Evolutionary conservation across 2,888 invertebrate species (phyloP).

Genomic region (Fragum fragum): DNA sequence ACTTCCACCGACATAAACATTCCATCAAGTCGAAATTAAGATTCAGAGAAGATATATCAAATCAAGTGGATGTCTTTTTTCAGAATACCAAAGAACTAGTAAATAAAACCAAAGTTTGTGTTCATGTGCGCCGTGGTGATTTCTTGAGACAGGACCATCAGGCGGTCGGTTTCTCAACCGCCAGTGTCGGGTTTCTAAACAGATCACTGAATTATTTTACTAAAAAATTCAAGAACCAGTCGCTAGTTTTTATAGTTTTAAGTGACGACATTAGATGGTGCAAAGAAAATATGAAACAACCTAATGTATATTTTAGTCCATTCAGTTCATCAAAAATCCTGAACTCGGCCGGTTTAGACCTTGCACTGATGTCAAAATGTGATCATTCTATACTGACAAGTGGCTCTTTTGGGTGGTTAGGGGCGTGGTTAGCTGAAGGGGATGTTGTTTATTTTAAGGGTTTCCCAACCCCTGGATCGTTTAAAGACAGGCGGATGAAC

Average conservation of each 20-base stretch:
- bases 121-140: slow-evolving; percentile 4
- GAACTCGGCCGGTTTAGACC: background rate
- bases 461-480: background rate
- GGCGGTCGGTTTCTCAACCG: background rate
- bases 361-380: background rate
- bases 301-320: slow-evolving; percentile 9
- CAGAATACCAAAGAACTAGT: background rate
- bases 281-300: background rate
- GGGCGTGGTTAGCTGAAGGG: slow-evolving; percentile 18
- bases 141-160: background rate
- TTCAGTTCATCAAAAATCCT: background rate
- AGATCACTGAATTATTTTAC: background rate
- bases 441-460: slow-evolving; percentile 29
- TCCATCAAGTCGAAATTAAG: background rate
- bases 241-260: background rate
- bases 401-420: slow-evolving; percentile 27
- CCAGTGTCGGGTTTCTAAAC: background rate
- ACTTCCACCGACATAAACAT: background rate
- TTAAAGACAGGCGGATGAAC: slow-evolving; percentile 10
- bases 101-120: slow-evolving; percentile 10
- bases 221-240: background rate
- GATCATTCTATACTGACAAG: slow-evolving; percentile 21
- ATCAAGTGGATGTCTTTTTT: background rate
- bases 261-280: slow-evolving; percentile 23
- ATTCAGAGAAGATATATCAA: background rate